A percentile compares a stretch with the other conserved stretches of the same genome.
Conservation (phyloP, 2,113 vertebrate species). For the Oncorhynchus nerka region DNA sequence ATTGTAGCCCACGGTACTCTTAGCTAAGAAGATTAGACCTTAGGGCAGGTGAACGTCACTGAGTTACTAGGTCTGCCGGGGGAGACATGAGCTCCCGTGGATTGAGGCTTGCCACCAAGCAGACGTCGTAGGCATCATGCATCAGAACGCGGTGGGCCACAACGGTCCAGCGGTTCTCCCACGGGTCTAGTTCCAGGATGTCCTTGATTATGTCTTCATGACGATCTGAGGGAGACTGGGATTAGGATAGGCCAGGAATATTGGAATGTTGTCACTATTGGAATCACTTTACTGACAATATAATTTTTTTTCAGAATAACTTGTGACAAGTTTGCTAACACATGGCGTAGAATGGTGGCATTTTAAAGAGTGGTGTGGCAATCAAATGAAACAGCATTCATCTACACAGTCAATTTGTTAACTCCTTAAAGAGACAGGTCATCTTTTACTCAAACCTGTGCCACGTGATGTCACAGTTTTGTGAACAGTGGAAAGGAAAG, state of each 20-base stretch:
- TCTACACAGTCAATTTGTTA: no score
- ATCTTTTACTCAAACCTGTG: neutral
- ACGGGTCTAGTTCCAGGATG: constrained; percentile 88
- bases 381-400: no score
- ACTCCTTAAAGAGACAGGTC: neutral
- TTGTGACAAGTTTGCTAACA: no score
- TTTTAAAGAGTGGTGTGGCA: neutral
- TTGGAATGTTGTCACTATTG: neutral
- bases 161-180: constrained; percentile 91
- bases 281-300: neutral
- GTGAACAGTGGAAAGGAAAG: no score
- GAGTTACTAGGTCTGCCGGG: constrained; percentile 81
- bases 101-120: constrained; percentile 92
- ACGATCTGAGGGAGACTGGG: constrained; percentile 76
- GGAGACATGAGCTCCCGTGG: constrained; percentile 90
- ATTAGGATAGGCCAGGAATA: constrained; percentile 4
- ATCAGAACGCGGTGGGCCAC: constrained; percentile 82
- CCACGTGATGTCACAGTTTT: neutral
- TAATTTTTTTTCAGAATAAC: neutral
- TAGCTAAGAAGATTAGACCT: no score
- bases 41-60: constrained; percentile 47
- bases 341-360: no score
- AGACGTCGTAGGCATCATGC: constrained; percentile 95
- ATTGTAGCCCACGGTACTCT: constrained; percentile 27
- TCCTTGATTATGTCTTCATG: constrained; percentile 93